These are phyloP conservation scores for Mimumesa dahlbomi DNA, from an alignment of 2,888 invertebrate species.

Conservation along the genomic window DNA sequence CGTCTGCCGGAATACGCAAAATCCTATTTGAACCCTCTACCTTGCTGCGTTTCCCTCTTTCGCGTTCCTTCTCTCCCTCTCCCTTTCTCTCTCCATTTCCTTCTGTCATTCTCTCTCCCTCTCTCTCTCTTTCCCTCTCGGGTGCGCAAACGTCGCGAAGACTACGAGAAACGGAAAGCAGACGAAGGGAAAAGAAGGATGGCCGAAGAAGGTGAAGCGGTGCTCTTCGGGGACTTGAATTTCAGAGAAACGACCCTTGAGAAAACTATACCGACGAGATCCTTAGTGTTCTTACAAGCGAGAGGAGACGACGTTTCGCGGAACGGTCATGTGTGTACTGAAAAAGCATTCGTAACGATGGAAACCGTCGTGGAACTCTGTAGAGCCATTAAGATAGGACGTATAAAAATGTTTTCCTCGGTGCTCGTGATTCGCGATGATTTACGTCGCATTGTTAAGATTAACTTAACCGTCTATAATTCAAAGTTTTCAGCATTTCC, in stretches of 20 bases:
- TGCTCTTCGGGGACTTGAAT: conserved; percentile 73
- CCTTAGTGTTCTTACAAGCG: conserved; percentile 54
- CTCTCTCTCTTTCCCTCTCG: conserved; percentile 18
- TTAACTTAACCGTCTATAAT: no score
- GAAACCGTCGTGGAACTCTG: conserved; percentile 52
- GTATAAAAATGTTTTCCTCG: conserved; percentile 46
- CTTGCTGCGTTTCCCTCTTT: conserved; percentile 47
- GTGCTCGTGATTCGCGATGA: conserved; percentile 14
- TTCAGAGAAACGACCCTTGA: conserved; percentile 60
- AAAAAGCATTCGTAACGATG: conserved; percentile 58
- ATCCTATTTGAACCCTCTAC: conserved; percentile 75
- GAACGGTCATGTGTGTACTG: conserved; percentile 56
- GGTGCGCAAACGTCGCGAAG: background rate
- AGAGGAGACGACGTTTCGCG: conserved; percentile 54
- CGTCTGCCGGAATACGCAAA: conserved; percentile 78
- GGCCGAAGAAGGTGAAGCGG: conserved; percentile 39
- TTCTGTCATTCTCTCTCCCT: conserved; percentile 53
- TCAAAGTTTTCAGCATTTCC: no score
- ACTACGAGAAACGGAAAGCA: conserved; percentile 30
- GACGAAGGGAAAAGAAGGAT: conserved; percentile 9
- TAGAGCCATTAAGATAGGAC: conserved; percentile 53
- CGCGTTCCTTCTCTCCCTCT: conserved; percentile 19
- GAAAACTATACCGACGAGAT: conserved; percentile 56
- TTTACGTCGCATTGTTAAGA: conserved; percentile 31
- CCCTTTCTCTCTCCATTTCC: no score